Base-by-base conservation (phyloP, 2,888 invertebrate genomes). In the Glyphotaelius pellucidus region DNA sequence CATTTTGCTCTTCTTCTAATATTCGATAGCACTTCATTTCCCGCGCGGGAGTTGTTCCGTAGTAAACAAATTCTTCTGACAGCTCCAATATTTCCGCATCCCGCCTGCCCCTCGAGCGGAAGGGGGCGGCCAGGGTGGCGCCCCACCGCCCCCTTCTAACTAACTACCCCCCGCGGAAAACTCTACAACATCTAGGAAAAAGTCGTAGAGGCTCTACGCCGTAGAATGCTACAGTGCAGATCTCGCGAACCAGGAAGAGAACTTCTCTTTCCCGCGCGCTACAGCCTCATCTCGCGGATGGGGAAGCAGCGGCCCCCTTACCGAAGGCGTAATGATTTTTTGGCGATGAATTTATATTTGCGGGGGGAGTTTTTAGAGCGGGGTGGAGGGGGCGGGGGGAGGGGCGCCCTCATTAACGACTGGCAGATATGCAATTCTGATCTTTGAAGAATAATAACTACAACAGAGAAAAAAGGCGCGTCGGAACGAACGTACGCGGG, bases 241-340 rank as follows among this genome's bases (percentile, higher is more conserved):
- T 89, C 91, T 90, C 30, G 47, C 91, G 79, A 87, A 67, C 83
- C 80, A 90, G 90, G 85, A 86, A 90, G 89, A 89, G 89, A 88
- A 80, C 86, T 30, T 52, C 67, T 67, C 67, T 67, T 67, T 67
- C 67, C 90, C 67, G 67, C 67, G 25, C 87, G 86, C 85, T 52
- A 31, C 30, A 14, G 47, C 32, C 80, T 87, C 42, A 90, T 92
- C 83, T 92, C 94, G 92, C 95, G 95, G 96, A 95, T 95, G 95
- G 96, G 93, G 96, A 97, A 97, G 96, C 97, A 96, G 97, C 97
- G 96, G 96, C 97, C 97, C 96, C 97, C 97, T 96, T 96, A 97
- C 97, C 97, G 97, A 97, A 95, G 96, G 97, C 97, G 97, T 97
- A 97, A 97, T 97, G 97, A 97, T 97, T 97, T 97, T 97, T 97